Conservation (phyloP, 1,140 invertebrate genomes). For the Megalopta genalis region DNA sequence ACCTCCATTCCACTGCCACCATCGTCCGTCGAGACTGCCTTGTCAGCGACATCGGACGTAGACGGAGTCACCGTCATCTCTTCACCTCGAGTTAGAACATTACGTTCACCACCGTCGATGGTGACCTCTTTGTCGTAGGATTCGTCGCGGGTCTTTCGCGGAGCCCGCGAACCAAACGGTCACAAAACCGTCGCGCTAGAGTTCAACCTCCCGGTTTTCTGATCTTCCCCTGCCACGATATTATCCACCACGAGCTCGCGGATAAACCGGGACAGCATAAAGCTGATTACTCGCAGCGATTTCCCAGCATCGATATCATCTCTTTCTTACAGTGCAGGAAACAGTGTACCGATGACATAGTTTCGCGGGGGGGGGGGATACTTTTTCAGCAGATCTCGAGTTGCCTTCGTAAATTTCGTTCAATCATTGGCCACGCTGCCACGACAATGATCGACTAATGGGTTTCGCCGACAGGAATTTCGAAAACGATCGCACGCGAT, state of each 20-base stretch:
- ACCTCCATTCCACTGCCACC: constrained; percentile 77
- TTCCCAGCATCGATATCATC: not conserved
- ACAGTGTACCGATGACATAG: not conserved
- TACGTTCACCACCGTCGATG: constrained; percentile 39
- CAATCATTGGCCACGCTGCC: not conserved
- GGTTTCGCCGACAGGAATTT: not conserved
- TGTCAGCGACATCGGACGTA: constrained; percentile 82
- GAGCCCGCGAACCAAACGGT: constrained; percentile 49
- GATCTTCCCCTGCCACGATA: constrained; percentile 23
- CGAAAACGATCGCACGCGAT: not conserved
- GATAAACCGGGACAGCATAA: constrained; percentile 55
- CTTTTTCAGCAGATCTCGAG: not conserved
- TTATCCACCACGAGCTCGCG: constrained; percentile 49
- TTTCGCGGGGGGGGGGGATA: not conserved
- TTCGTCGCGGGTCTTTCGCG: constrained; percentile 35
- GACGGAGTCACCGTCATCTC: constrained; percentile 78
- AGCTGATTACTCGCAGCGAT: constrained; percentile 14
- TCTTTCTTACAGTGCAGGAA: not conserved
- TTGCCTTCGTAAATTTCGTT: not conserved
- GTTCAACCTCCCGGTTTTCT: constrained; percentile 1
- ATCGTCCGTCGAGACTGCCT: constrained; percentile 86
- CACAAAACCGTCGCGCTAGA: constrained; percentile 41
- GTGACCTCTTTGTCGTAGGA: constrained; percentile 22
- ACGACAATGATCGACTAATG: not conserved
- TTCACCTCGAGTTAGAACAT: constrained; percentile 45